Conservation (phyloP, 2,113 vertebrate genomes). For the Cavia aperea region DNA sequence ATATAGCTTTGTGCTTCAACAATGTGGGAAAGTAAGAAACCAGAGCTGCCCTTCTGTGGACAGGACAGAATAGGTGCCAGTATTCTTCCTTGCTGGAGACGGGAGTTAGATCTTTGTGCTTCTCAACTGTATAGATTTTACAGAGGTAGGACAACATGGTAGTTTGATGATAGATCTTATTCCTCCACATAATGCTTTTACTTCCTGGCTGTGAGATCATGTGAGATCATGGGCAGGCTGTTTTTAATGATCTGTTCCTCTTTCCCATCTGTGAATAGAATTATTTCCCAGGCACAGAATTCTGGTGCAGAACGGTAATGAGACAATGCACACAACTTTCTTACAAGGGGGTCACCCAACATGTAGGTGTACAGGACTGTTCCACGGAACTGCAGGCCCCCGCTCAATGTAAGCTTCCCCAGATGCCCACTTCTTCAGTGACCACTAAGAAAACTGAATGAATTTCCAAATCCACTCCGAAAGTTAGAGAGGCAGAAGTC, state of each 20-base stretch:
- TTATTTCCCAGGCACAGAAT: neutral
- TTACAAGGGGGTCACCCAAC: neutral
- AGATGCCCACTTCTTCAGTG: neutral
- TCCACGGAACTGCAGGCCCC: neutral
- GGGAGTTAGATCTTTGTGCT: neutral
- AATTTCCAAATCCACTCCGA: neutral
- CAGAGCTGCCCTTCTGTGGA: neutral
- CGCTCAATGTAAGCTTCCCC: neutral
- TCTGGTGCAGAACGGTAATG: neutral
- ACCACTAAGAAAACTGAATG: neutral
- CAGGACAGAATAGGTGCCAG: neutral
- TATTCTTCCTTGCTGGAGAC: neutral
- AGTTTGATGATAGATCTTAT: neutral
- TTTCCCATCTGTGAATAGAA: neutral
- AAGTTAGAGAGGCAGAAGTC: neutral
- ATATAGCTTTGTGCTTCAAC: neutral
- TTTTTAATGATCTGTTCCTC: neutral
- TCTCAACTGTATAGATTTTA: neutral
- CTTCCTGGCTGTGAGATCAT: neutral
- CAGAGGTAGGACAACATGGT: neutral
- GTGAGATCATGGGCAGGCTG: rapidly evolving
- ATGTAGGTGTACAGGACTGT: neutral
- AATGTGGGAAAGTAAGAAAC: neutral
- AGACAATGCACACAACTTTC: neutral
- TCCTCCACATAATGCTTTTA: neutral